phyloP scores from a whole-genome alignment of 2,113 vertebrate species.

The Capreolus pygargus region DNA sequence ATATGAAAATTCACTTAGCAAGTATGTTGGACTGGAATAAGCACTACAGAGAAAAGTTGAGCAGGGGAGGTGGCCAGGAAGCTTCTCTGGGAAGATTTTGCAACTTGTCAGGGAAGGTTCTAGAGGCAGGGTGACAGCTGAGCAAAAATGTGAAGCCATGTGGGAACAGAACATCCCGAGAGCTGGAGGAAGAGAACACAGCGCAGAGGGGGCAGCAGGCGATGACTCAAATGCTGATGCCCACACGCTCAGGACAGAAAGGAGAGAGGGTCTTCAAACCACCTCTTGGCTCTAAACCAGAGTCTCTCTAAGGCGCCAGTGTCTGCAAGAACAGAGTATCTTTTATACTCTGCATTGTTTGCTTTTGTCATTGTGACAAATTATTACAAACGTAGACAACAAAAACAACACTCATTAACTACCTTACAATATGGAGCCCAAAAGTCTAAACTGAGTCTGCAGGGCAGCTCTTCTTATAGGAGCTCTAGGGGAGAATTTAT shows the following conservation, averaged over 20 bases:
- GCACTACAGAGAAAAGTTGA: neutral
- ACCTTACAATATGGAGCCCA: neutral
- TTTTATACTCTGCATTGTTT: neutral
- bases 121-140: accelerated
- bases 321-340: neutral
- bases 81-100: neutral
- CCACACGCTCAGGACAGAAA: neutral
- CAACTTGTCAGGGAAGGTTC: neutral
- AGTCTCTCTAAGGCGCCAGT: neutral
- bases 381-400: neutral
- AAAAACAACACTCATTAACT: neutral
- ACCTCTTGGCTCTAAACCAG: neutral
- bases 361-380: neutral
- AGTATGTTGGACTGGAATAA: neutral
- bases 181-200: neutral
- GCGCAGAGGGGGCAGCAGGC: neutral
- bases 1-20: neutral
- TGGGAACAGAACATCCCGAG: no score
- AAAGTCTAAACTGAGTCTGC: neutral
- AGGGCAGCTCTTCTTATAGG: neutral
- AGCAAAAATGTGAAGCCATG: neutral
- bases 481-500: neutral
- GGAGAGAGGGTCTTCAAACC: neutral
- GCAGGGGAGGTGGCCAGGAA: neutral
- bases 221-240: neutral